Percentiles rank a stretch among this genome's conserved stretches.
These are phyloP conservation scores for Dasyornis broadbenti DNA, from an alignment of 2,113 vertebrate species.

Conservation along the genomic window DNA sequence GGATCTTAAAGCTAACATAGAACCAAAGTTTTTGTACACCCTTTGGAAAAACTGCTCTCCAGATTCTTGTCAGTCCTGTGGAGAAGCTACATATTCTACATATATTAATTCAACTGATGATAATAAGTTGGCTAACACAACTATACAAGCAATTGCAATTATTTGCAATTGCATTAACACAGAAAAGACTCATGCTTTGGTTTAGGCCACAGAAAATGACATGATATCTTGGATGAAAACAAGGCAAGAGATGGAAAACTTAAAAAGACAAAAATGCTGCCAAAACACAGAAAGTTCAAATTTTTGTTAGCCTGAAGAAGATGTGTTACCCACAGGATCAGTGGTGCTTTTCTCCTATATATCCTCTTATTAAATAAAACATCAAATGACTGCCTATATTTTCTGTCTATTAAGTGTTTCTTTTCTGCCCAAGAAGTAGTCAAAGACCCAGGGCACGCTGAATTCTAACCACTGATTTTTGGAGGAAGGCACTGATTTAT, in stretches of 20 bases:
- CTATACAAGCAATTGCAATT: background rate
- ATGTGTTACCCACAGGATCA: background rate
- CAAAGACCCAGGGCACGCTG: rapidly evolving
- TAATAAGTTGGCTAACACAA: background rate
- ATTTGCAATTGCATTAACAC: background rate
- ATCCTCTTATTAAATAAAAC: background rate
- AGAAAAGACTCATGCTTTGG: background rate
- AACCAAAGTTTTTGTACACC: background rate
- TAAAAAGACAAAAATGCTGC: background rate
- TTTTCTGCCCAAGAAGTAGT: background rate
- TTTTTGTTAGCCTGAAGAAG: background rate
- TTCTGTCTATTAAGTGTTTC: background rate
- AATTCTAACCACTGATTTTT: background rate
- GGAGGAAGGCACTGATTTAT: background rate
- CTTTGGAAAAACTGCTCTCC: background rate
- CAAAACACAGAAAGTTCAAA: background rate
- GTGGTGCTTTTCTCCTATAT: background rate
- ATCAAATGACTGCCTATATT: background rate
- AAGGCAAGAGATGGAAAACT: background rate
- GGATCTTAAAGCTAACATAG: background rate
- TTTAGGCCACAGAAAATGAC: background rate
- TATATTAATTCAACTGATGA: background rate
- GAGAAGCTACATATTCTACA: background rate
- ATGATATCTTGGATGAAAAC: background rate
- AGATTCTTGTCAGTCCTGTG: background rate